Base-by-base conservation (phyloP, 2,113 vertebrate species). In the Lampris megalopsis region DNA sequence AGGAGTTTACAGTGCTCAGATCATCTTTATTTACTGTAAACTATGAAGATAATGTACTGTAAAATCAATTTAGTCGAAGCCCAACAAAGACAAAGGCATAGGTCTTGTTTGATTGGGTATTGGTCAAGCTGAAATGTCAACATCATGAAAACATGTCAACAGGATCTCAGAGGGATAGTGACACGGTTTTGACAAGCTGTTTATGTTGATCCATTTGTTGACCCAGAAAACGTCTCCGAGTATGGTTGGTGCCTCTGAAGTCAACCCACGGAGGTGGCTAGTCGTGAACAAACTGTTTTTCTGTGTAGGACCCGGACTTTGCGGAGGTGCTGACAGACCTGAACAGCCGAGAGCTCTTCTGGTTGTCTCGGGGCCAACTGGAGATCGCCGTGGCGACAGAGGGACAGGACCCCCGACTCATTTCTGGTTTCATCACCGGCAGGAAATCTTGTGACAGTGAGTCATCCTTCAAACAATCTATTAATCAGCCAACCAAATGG, bases 401-500 rank as follows among this genome's bases (percentile, higher is more conserved):
- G 74, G 94, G 90, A 36, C 88, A 35, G 40, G 86, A 93, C 1
- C 80, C 86, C 0, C 88, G 82, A 0, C 93, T 90, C 50, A 94
- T 99, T 88, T 95, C 95, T 0, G 98, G 97, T 68, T 93, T 89
- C 91, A 96, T 99, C 84, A 94, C 95, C 1, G 92, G 94, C 80
- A 95, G 94, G 86, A 97, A 94, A 82, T 96, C 96, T 60, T 99
- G 98, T 42, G 97, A 99, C 88, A 97, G 98, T 99, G 92, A 96
- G 97, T 90, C 41, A 35, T 72, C 43, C 8, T 52, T 9, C 2
- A 11, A 3, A 52, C 13, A 48, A 43, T 66, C 48, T 66, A 37
- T 9, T 40, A 56, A 9, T 48, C 24, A 4, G 38, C 11, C 48
- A 50, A 5, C 43, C 36, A 40, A 41, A 7, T 41, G 37, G 10